phyloP scores from a whole-genome alignment of 2,888 invertebrate species.

The Chironomus tentans region DNA sequence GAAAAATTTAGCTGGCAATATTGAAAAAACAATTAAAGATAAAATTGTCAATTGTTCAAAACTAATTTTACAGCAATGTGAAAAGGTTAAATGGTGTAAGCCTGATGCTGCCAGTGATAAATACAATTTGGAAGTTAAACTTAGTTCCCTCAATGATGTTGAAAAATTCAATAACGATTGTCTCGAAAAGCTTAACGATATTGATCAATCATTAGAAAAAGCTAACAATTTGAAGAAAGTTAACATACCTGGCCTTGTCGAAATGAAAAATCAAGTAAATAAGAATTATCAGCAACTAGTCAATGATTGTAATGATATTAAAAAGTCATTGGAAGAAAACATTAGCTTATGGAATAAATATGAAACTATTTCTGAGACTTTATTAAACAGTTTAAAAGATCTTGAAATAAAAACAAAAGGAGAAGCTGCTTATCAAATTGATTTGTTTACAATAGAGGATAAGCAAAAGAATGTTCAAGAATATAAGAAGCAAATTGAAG shows the following conservation, averaged over 20 bases:
- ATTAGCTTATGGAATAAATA: slow-evolving; percentile 72
- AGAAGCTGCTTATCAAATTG: slow-evolving; percentile 63
- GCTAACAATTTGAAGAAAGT: not conserved
- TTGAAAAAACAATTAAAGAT: slow-evolving; percentile 20
- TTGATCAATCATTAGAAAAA: slow-evolving; percentile 54
- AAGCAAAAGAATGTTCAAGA: slow-evolving; percentile 59
- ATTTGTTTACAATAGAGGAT: slow-evolving; percentile 55
- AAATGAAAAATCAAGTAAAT: slow-evolving; percentile 31
- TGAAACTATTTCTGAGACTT: slow-evolving; percentile 63
- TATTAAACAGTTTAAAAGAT: slow-evolving; percentile 68
- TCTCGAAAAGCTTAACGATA: slow-evolving; percentile 45
- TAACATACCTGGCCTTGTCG: not conserved
- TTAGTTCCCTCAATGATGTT: slow-evolving; percentile 67
- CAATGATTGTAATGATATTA: slow-evolving; percentile 58
- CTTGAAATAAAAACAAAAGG: slow-evolving; percentile 64
- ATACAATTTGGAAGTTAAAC: slow-evolving; percentile 86
- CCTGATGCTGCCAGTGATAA: slow-evolving; percentile 83
- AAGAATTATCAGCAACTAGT: slow-evolving; percentile 63
- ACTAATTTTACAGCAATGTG: slow-evolving; percentile 48
- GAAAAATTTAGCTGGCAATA: slow-evolving; percentile 10
- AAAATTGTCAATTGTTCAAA: slow-evolving; percentile 5
- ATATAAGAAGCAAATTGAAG: slow-evolving; percentile 54
- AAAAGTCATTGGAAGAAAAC: slow-evolving; percentile 56
- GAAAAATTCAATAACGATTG: slow-evolving; percentile 64
- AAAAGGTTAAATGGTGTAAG: slow-evolving; percentile 85